phyloP scores from a whole-genome alignment of 1,140 invertebrate species.

The Stegodyphus mimosarum region DNA sequence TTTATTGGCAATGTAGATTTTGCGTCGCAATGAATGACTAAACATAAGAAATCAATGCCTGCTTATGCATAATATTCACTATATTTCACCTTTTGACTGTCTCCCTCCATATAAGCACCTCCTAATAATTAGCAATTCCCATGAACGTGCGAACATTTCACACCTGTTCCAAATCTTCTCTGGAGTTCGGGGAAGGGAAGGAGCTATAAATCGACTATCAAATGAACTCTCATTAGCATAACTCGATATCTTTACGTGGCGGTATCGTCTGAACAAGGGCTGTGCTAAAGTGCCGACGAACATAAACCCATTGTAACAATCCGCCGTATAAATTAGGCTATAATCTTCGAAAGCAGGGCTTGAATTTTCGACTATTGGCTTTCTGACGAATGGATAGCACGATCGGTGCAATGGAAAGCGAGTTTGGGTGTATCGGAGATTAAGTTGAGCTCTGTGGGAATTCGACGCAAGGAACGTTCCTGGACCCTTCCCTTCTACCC shows the following conservation, averaged over 20 bases:
- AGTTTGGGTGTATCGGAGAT: background rate
- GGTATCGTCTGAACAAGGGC: conserved; percentile 3
- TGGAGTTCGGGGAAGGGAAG: background rate
- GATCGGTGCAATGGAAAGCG: conserved; percentile 10
- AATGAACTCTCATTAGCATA: conserved; percentile 20
- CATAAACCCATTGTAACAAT: conserved; percentile 19
- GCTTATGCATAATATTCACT: no score
- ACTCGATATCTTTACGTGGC: conserved; percentile 20
- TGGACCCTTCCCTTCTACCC: background rate
- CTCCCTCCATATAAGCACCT: no score
- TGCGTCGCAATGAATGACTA: no score
- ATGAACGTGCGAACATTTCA: background rate
- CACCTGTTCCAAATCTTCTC: conserved; percentile 12
- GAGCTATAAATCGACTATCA: conserved; percentile 26
- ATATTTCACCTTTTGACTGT: no score
- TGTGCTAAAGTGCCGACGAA: background rate
- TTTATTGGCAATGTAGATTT: no score
- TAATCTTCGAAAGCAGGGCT: background rate
- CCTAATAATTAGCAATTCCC: no score
- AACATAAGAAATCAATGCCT: no score
- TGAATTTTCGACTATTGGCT: conserved; percentile 48
- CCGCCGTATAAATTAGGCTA: conserved; percentile 38
- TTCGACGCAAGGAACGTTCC: background rate
- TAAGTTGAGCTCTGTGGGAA: conserved; percentile 34
- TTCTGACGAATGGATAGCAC: conserved; percentile 23